Evolutionary conservation across 2,797 vertebrate genomes (phyloP), one percentile per base, ranked within the genome.

Genomic region (Trachurus trachurus): DNA sequence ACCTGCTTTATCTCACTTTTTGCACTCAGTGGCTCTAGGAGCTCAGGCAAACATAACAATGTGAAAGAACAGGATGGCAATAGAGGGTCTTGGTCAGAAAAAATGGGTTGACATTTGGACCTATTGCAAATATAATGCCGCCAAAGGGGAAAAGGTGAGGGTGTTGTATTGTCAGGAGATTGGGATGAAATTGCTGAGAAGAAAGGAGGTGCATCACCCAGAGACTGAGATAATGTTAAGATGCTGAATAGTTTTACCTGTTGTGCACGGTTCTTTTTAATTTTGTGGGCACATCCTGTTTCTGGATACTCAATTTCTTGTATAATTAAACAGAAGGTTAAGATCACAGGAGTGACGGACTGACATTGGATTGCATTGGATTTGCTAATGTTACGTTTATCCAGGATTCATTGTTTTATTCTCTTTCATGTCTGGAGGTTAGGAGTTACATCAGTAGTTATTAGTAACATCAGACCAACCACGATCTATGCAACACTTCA

Each of bases 351-450:
- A 63, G 11, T 63, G 42, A 63, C 8, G 19, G 16, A 19, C 45
- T 19, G 37, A 40, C 19, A 39, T 39, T n/a, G 45, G 45, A 19
- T 49, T 49, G 45, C 45, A 49, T 21, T 37, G 47, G 9, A 37
- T 50, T 50, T 37, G 47, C 45, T 50, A 34, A 31, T 49, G 63
- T 52, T 50, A 11, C 45, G 50, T 34, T 6, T 34, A 34, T 60
- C 58, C 37, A 21, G 34, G 11, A 19, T 59, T 40, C 56, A 39
- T 37, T 65, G 63, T 65, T 50, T 37, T 50, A 65, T 65, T 50
- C 29, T 21, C 45, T 50, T 50, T 34, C 45, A 65, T 50, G 63
- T 65, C 47, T 65, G 47, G 26, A 65, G 21, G 63, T 21, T 34
- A 34, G 31, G 31, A 34, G 31, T 34, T 34, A 34, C 31, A 34